Base-by-base conservation (phyloP, 2,113 vertebrate genomes). In the Rutilus rutilus region DNA sequence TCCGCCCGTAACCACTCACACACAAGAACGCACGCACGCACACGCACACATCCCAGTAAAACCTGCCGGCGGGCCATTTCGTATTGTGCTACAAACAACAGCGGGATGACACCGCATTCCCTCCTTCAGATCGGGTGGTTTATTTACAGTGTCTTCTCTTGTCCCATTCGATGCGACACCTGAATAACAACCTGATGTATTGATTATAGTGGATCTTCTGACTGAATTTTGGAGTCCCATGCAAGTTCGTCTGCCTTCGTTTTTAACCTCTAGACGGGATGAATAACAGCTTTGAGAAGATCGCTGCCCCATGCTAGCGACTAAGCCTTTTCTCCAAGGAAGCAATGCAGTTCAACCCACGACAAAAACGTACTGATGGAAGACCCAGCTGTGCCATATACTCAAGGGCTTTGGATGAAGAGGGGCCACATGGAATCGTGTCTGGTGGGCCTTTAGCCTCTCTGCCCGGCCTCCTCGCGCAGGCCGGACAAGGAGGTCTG, bases 31-130 rank as follows among this genome's bases (percentile, higher is more conserved):
- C 67, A 27, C 84, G 33, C 84, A 84, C 80, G 80, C 73, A 60
- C 80, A 64, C 85, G 33, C 54, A 79, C 86, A 83, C 83, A 83
- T 59, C 73, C 83, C 73, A 79, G 79, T 83, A 86, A 67, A 77
- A 84, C 85, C 86, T 57, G 50, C 60, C 71, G 65, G n/a, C 79
- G 83, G 86, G 85, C 78, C 73, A 52, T 75, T 87, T 83, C 75
- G 78, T 85, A 86, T 87, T 87, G 88, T 89, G 88, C 88, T 89
- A 89, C 88, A 87, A 75, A 87, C 86, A 89, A 87, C 88, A 87
- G 86, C 77, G 65, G 83, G 83, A 79, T 85, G 64, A 85, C 79
- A 65, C 78, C 69, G 42, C 64, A 11, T 39, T 78, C 52, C 76
- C 76, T 42, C 60, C 77, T 14, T 17, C n/a, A 19, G 42, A 82